A percentile compares a stretch with the other conserved stretches of the same genome.
Evolutionary conservation across 2,888 invertebrate genomes (phyloP).

Genomic region (Linyphia triangularis): DNA sequence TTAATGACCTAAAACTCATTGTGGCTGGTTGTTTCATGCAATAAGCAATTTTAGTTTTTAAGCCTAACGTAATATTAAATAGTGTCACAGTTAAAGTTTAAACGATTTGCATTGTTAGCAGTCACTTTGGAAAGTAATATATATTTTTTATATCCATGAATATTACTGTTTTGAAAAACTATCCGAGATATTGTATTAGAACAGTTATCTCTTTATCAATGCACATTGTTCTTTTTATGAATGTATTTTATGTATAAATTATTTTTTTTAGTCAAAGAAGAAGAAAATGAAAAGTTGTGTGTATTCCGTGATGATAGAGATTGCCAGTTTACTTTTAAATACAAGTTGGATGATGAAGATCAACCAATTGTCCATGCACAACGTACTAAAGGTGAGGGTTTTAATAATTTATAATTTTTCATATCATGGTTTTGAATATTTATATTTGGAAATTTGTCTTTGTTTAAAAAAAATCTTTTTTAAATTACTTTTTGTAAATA

Average conservation of each 20-base stretch:
- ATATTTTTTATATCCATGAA: too few relatives aligned
- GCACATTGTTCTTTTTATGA: background rate
- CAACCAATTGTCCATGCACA: conserved; percentile 79
- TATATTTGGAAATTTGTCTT: too few relatives aligned
- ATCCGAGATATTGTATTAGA: too few relatives aligned
- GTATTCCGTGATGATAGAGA: conserved; percentile 88
- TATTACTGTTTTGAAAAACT: too few relatives aligned
- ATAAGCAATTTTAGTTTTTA: too few relatives aligned
- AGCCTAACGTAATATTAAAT: background rate
- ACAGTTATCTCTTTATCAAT: too few relatives aligned
- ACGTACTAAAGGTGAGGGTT: conserved; percentile 76
- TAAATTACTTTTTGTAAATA: too few relatives aligned
- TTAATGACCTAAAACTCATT: too few relatives aligned
- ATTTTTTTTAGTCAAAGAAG: conserved; percentile 81
- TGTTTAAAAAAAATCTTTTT: too few relatives aligned
- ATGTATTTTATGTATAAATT: background rate
- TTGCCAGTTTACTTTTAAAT: conserved; percentile 93
- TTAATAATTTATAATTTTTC: too few relatives aligned
- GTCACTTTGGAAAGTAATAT: background rate
- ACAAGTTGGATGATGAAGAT: conserved; percentile 80
- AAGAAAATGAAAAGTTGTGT: conserved; percentile 89
- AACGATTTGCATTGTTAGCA: background rate
- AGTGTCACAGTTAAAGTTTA: background rate
- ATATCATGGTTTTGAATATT: too few relatives aligned
- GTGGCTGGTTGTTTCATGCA: too few relatives aligned